Conservation (phyloP, 2,797 vertebrate genomes). For the Cossypha dichroa region DNA sequence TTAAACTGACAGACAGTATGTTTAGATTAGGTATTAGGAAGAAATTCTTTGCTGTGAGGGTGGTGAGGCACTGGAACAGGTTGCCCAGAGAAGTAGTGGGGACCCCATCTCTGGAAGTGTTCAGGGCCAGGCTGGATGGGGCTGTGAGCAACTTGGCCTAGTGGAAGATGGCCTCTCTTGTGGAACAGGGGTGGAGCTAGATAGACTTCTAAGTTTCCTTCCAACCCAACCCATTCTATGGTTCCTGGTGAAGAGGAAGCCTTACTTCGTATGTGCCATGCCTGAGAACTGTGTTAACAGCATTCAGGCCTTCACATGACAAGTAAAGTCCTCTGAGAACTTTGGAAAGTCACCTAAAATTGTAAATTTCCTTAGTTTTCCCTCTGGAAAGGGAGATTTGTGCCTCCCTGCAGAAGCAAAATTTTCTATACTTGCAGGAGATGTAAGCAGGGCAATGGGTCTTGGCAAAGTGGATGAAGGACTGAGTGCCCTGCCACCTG, state of each 20-base stretch:
- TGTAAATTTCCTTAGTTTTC: neutral
- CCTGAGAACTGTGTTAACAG: neutral
- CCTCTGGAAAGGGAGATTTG: neutral
- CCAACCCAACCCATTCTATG: neutral
- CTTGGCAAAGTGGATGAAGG: neutral
- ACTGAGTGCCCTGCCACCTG: neutral
- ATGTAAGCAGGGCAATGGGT: neutral
- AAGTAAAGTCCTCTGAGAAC: neutral
- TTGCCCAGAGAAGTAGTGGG: neutral
- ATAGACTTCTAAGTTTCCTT: neutral
- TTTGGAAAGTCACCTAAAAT: neutral
- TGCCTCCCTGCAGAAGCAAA: neutral
- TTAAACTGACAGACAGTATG: neutral
- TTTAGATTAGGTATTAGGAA: neutral
- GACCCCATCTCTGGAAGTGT: neutral
- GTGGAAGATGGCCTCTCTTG: neutral
- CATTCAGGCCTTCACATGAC: neutral
- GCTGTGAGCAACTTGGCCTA: neutral
- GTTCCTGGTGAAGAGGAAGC: neutral
- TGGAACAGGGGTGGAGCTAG: neutral
- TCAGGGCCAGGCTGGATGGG: neutral
- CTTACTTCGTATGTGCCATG: accelerated
- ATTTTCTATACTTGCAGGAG: neutral
- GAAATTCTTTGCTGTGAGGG: neutral
- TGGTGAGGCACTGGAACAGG: neutral